Evolutionary conservation across 2,888 invertebrate species (phyloP).

Genomic region (Himalopsyche anomala): DNA sequence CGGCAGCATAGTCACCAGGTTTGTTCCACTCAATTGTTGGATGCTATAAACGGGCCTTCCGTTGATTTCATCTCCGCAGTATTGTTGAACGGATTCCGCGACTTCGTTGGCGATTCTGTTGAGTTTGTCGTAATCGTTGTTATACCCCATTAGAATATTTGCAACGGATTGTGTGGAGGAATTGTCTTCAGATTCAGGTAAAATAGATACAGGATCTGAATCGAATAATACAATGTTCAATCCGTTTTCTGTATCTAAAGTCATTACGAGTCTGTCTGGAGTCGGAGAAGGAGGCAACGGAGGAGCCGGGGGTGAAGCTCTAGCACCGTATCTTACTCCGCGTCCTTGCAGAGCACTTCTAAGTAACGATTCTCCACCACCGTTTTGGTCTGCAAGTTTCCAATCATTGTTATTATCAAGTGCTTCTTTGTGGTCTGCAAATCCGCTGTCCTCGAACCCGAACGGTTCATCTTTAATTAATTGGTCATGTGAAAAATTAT

Average conservation of each 20-base stretch:
- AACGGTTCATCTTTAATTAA: constrained; percentile 84
- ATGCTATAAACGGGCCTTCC: constrained; percentile 78
- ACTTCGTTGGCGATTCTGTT: constrained; percentile 90
- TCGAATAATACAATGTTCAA: constrained; percentile 76
- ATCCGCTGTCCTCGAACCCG: constrained; percentile 87
- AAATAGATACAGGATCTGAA: constrained; percentile 71
- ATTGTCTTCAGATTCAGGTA: constrained; percentile 75
- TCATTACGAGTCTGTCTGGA: constrained; percentile 71
- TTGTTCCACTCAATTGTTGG: constrained; percentile 75
- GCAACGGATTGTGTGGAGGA: constrained; percentile 81
- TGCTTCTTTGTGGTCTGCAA: constrained; percentile 76
- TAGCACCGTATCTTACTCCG: constrained; percentile 78
- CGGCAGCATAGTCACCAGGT: constrained; percentile 75
- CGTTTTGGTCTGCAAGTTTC: constrained; percentile 86
- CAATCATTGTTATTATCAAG: constrained; percentile 86
- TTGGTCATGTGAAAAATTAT: constrained; percentile 78
- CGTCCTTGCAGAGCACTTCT: constrained; percentile 91
- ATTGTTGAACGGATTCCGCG: constrained; percentile 85
- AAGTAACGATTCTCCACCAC: constrained; percentile 84
- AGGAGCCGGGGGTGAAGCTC: constrained; percentile 76
- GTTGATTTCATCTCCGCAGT: constrained; percentile 78
- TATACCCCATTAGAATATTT: constrained; percentile 82
- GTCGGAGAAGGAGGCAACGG: constrained; percentile 73
- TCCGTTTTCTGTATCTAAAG: constrained; percentile 70
- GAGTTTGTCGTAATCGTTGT: constrained; percentile 90